Percentiles rank a stretch among this genome's conserved stretches.
phyloP scores from a whole-genome alignment of 2,113 vertebrate species.

The Orcinus orca region DNA sequence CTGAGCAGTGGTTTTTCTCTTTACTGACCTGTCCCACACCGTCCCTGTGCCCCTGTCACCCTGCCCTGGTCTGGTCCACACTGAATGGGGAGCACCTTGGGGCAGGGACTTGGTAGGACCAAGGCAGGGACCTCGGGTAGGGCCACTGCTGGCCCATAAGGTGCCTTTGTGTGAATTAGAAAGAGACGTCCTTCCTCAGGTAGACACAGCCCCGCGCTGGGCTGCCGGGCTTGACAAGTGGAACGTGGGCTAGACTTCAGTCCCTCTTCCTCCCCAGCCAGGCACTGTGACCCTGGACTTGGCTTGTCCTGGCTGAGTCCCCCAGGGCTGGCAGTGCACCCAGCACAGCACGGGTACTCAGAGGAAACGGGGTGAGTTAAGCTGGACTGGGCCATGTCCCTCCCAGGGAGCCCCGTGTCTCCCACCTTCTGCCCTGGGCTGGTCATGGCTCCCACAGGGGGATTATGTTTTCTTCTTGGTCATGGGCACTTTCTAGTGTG shows the following conservation, averaged over 20 bases:
- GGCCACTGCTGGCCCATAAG: background rate
- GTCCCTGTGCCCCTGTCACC: too few species aligned
- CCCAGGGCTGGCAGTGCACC: background rate
- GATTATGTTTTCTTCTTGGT: background rate
- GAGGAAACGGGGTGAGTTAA: background rate
- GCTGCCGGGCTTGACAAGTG: background rate
- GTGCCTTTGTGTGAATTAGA: background rate
- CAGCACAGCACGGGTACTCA: background rate
- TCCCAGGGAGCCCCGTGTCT: background rate
- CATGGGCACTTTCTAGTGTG: background rate
- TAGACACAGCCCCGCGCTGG: background rate
- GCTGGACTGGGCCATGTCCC: fast-evolving
- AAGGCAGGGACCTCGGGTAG: background rate
- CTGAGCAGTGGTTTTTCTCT: background rate
- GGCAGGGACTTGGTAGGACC: background rate
- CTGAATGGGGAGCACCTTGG: too few species aligned
- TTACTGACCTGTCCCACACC: background rate
- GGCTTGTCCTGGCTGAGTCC: background rate
- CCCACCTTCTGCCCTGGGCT: background rate
- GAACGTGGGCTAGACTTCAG: background rate
- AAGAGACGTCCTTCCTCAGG: background rate
- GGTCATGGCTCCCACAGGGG: background rate
- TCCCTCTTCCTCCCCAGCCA: too few species aligned
- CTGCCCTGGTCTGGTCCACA: background rate
- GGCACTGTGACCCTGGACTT: background rate